Conservation (phyloP, 2,113 vertebrate genomes). For the Xenopus tropicalis region DNA sequence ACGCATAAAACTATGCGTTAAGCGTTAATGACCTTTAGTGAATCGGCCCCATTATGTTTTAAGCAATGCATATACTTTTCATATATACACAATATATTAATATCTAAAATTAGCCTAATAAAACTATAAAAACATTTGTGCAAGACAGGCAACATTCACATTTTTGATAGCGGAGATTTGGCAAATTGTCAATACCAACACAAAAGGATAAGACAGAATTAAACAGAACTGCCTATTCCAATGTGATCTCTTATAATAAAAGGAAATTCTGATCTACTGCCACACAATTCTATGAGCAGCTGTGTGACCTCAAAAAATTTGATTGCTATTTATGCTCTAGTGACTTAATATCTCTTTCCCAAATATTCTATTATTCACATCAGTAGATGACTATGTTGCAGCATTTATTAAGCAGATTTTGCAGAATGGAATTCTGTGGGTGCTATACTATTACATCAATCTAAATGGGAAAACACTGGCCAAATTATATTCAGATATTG, state of each 20-base stretch:
- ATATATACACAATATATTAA: too few species aligned
- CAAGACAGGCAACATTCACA: too few species aligned
- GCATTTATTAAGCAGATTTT: constrained; percentile 29
- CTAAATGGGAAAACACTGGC: constrained; percentile 23
- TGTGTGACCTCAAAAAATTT: constrained; percentile 30
- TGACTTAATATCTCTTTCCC: constrained; percentile 42
- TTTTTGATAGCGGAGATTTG: too few species aligned
- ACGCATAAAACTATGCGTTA: too few species aligned
- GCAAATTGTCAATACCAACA: too few species aligned
- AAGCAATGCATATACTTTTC: too few species aligned
- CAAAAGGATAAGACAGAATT: too few species aligned
- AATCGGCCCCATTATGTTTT: too few species aligned
- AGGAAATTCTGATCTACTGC: constrained; percentile 5
- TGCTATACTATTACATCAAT: constrained; percentile 38
- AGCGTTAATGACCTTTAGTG: too few species aligned
- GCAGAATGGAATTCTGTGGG: constrained; percentile 4
- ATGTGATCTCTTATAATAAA: neutral
- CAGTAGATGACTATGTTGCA: constrained; percentile 30
- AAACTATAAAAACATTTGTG: too few species aligned
- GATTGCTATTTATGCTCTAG: constrained; percentile 33
- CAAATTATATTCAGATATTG: constrained; percentile 30
- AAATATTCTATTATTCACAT: constrained; percentile 44
- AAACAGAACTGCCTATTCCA: neutral
- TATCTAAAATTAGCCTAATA: too few species aligned
- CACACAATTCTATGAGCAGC: constrained; percentile 19